A percentile compares a stretch with the other conserved stretches of the same genome.
Conservation (phyloP, 2,888 invertebrate genomes). For the Sympetrum striolatum region DNA sequence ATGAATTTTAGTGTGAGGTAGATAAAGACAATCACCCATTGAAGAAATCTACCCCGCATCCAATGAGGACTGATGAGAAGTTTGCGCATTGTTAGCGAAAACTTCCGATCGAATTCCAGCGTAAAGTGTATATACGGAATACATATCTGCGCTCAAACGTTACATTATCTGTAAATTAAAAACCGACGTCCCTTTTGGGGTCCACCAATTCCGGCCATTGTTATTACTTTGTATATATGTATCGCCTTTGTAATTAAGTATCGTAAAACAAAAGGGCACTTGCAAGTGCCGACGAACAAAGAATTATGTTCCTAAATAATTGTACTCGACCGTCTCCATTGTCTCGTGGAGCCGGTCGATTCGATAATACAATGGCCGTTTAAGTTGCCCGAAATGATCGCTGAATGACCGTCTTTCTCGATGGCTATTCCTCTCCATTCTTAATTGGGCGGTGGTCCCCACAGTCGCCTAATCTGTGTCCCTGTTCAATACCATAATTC, state of each 20-base stretch:
- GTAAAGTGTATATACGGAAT: background rate
- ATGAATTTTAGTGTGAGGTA: background rate
- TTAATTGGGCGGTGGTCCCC: background rate
- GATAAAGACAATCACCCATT: background rate
- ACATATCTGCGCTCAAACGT: background rate
- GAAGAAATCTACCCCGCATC: background rate
- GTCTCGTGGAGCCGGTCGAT: background rate
- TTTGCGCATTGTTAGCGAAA: background rate
- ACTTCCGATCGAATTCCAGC: background rate
- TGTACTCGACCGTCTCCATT: slow-evolving; percentile 14
- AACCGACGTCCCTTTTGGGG: background rate
- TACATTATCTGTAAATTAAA: background rate
- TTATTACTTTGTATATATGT: background rate
- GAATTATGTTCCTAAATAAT: slow-evolving; percentile 31
- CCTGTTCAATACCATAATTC: slow-evolving; percentile 4
- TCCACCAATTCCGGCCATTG: background rate
- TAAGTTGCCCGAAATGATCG: background rate
- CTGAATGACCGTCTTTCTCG: background rate
- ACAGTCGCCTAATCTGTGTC: slow-evolving; percentile 29
- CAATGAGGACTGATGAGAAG: background rate
- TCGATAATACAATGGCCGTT: background rate
- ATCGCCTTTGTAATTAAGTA: background rate
- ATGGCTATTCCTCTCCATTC: background rate
- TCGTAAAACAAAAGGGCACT: background rate
- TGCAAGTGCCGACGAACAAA: background rate